These are phyloP conservation scores for Oryzias melastigma DNA, from an alignment of 2,113 vertebrate genomes.

Conservation along the genomic window DNA sequence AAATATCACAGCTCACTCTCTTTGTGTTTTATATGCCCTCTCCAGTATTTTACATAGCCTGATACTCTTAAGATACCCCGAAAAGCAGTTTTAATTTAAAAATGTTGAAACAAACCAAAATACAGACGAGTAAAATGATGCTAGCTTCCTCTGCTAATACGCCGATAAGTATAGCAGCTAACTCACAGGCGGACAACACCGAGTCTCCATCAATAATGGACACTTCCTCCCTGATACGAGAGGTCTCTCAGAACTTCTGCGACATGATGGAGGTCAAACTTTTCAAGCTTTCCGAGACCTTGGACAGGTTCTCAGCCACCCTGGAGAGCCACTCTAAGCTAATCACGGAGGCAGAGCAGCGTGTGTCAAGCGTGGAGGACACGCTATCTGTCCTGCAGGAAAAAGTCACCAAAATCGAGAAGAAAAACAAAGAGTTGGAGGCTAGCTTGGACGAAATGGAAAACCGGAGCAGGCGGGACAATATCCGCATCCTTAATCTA, in stretches of 20 bases:
- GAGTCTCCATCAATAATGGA: neutral
- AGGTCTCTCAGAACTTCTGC: neutral
- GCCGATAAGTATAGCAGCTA: neutral
- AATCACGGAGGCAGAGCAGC: neutral
- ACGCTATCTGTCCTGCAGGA: neutral
- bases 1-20: too few relatives aligned
- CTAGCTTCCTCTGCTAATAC: neutral
- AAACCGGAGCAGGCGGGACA: neutral
- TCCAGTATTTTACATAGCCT: neutral
- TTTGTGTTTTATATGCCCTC: neutral
- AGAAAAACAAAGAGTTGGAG: neutral
- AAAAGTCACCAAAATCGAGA: neutral
- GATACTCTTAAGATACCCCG: neutral
- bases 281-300: neutral
- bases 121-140: neutral
- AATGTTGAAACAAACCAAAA: neutral
- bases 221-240: neutral
- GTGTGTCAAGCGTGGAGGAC: neutral
- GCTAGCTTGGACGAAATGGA: neutral
- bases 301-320: neutral
- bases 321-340: neutral
- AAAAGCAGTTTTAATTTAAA: neutral
- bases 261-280: neutral
- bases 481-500: neutral
- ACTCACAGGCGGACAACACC: neutral